These are phyloP conservation scores for Drosophila suboccidentalis DNA, from an alignment of 2,888 invertebrate species.

Conservation along the genomic window DNA sequence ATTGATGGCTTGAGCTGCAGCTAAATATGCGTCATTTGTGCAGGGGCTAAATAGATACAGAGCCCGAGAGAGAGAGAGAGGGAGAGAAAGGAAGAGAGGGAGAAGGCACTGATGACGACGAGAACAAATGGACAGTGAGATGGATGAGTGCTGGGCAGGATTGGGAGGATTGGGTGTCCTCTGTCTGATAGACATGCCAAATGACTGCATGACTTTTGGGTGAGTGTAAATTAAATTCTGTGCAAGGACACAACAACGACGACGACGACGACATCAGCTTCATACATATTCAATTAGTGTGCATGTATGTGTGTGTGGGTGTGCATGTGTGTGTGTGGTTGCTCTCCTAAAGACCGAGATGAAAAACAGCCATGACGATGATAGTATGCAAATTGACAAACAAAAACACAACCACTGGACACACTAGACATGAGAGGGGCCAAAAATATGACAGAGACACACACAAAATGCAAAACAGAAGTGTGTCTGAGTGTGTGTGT, in stretches of 20 bases:
- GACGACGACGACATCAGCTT: slow-evolving; percentile 66
- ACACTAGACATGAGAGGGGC: slow-evolving; percentile 47
- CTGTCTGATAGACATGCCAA: slow-evolving; percentile 78
- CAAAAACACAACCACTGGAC: slow-evolving; percentile 68
- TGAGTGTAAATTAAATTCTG: slow-evolving; percentile 82
- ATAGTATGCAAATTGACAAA: slow-evolving; percentile 84
- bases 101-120: slow-evolving; percentile 59
- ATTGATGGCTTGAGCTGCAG: slow-evolving; percentile 80
- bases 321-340: slow-evolving; percentile 53
- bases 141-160: slow-evolving; percentile 64
- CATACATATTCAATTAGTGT: slow-evolving; percentile 82
- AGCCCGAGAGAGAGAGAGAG: slow-evolving; percentile 7
- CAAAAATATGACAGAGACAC: slow-evolving; percentile 71
- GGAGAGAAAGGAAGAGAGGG: slow-evolving; percentile 7
- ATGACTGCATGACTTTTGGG: slow-evolving; percentile 81
- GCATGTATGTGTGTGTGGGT: slow-evolving; percentile 27
- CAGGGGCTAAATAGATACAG: slow-evolving; percentile 54
- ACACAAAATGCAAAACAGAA: slow-evolving; percentile 67
- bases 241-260: slow-evolving; percentile 60
- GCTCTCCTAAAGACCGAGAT: slow-evolving; percentile 42
- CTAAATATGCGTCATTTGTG: slow-evolving; percentile 81
- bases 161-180: slow-evolving; percentile 45
- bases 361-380: slow-evolving; percentile 82
- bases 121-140: slow-evolving; percentile 75
- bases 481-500: slow-evolving; percentile 12